These are phyloP conservation scores for Scaptomyza tumidula DNA, from an alignment of 2,888 invertebrate species.

Conservation along the genomic window DNA sequence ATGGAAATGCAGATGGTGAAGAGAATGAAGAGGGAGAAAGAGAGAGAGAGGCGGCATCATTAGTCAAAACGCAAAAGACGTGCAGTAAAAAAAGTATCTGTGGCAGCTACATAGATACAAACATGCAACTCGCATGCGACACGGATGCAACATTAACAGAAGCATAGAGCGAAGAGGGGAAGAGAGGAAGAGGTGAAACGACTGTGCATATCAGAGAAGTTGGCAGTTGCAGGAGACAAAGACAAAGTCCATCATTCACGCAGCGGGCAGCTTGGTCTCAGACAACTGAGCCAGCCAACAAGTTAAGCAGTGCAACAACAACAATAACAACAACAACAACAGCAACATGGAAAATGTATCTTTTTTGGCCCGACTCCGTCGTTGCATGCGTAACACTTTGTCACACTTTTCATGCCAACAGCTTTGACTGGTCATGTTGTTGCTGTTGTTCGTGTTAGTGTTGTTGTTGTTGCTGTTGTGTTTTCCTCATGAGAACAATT, in stretches of 20 bases:
- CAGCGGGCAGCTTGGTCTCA: slow-evolving; percentile 75
- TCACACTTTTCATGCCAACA: slow-evolving; percentile 80
- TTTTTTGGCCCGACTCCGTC: slow-evolving; percentile 70
- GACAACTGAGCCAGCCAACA: slow-evolving; percentile 66
- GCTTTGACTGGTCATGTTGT: slow-evolving; percentile 55
- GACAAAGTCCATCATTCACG: slow-evolving; percentile 82
- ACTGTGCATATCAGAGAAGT: slow-evolving; percentile 42
- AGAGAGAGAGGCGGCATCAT: slow-evolving; percentile 65
- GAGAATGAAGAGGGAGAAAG: slow-evolving; percentile 7
- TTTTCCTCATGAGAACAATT: slow-evolving; percentile 80
- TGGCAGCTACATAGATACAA: slow-evolving; percentile 77
- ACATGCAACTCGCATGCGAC: slow-evolving; percentile 68
- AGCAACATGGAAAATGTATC: slow-evolving; percentile 74
- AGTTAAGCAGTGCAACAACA: slow-evolving; percentile 60
- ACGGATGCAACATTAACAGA: slow-evolving; percentile 36
- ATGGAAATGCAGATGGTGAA: slow-evolving; percentile 20
- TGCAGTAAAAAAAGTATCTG: slow-evolving; percentile 79
- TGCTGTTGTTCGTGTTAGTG: too few relatives aligned
- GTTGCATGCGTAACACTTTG: slow-evolving; percentile 81
- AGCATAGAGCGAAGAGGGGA: neutral
- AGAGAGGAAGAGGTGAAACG: slow-evolving; percentile 17
- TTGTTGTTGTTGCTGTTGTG: slow-evolving; percentile 46
- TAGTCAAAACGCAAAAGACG: slow-evolving; percentile 74
- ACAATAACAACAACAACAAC: slow-evolving; percentile 36
- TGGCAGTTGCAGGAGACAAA: slow-evolving; percentile 70